Percentiles rank a stretch among this genome's conserved stretches.
Evolutionary conservation across 2,797 vertebrate genomes (phyloP).

Genomic region (Sternotherus odoratus): DNA sequence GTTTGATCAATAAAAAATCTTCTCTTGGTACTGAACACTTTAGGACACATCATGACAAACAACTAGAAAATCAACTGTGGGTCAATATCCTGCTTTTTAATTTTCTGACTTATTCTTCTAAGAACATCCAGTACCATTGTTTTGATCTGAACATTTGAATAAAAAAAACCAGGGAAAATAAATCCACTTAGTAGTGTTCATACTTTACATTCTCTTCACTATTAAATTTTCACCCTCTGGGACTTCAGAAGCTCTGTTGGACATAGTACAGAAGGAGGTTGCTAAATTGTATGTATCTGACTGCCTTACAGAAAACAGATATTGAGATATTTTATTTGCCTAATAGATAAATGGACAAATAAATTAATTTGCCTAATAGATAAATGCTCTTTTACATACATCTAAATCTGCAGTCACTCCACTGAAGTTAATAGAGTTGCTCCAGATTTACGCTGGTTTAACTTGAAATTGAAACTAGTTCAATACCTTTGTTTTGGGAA

Average conservation of each 20-base stretch:
- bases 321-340: not conserved
- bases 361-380: not conserved
- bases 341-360: not conserved
- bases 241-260: not conserved
- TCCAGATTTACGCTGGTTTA: accelerated
- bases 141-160: not conserved
- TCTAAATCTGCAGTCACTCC: not conserved
- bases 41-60: constrained; percentile 43
- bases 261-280: not conserved
- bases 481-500: not conserved
- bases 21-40: constrained; percentile 62
- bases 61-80: constrained; percentile 16
- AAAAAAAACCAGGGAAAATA: not conserved
- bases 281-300: accelerated
- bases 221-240: not conserved
- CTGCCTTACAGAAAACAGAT: not conserved
- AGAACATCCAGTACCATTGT: not conserved
- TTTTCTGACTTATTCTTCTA: not conserved
- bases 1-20: constrained; percentile 64
- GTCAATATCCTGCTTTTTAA: not conserved
- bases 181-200: not conserved
- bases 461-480: not conserved
- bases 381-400: not conserved
- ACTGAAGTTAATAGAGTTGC: accelerated
- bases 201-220: not conserved